Base-by-base conservation (phyloP, 2,797 vertebrate species). In the Clarias pachynema region DNA sequence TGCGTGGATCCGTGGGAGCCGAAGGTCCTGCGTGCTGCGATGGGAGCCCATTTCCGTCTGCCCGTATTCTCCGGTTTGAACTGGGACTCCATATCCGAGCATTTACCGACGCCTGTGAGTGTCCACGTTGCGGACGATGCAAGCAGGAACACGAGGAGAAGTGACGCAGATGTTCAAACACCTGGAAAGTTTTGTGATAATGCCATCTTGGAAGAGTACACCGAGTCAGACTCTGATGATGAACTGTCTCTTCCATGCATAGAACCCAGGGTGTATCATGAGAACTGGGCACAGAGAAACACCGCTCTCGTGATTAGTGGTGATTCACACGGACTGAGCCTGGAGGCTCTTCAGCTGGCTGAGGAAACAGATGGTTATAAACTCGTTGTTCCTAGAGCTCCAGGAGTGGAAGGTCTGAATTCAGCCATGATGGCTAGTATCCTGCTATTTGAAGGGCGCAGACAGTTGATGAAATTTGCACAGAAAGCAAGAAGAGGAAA, bases 1-100 rank as follows among this genome's bases (percentile, higher is more conserved):
- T 99, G 98, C 0, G 98, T 98, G 82, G 98, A 99, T 80, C 93
- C 91, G 0, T 99, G 98, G 98, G 97, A 98, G 83, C 98, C 98
- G 0, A 99, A 99, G 93, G 98, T 99, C 74, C 93, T 99, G 8
- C 96, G 98, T 44, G 97, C 97, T 15, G 98, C 97, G 0, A 99
- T 99, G 98, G 98, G 98, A 0, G 97, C 98, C 8, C 98, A 99
- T 88, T 99, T 99, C 91, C 97, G 95, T 29, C 90, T 99, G 57
- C 97, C 98, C 49, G 88, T 99, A 60, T 0, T 96, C 7, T 40
- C 94, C 82, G 95, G 68, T 74, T 89, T 99, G 90, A 93, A 92
- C 56, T 99, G 98, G 98, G 92, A 94, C 0, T 90, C 92, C 0
- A 44, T 99, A 29, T 93, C 94, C 22, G 87, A 77, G 24, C 92